Percentiles rank a stretch among this genome's conserved stretches.
These are phyloP conservation scores for Marmota flaviventris DNA, from an alignment of 2,113 vertebrate species.

Conservation along the genomic window DNA sequence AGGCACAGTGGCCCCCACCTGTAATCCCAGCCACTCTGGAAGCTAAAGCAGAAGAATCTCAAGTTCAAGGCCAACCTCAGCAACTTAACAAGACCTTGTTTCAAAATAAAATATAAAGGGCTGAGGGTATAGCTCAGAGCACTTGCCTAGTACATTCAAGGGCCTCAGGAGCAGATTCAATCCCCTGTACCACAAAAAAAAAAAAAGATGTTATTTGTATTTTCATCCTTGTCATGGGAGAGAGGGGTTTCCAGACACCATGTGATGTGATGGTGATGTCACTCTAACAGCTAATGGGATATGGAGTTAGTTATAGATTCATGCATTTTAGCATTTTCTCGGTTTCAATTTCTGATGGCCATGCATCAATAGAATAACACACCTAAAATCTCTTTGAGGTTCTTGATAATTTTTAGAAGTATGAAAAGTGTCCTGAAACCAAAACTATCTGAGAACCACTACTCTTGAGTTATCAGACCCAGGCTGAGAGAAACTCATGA, in stretches of 20 bases:
- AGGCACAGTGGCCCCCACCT: not conserved
- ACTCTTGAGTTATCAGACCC: conserved; percentile 41
- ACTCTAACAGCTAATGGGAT: not conserved
- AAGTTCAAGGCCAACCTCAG: not conserved
- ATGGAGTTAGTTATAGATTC: not conserved
- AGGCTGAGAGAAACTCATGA: not conserved
- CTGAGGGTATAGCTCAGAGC: not conserved
- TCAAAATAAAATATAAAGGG: not conserved
- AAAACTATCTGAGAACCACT: not conserved
- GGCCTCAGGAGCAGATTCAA: not conserved
- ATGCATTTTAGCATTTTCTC: not conserved
- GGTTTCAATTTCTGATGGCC: not conserved
- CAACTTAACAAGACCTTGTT: not conserved
- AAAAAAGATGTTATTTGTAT: not conserved
- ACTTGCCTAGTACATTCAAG: too few relatives aligned
- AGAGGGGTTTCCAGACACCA: not conserved
- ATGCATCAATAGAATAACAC: not conserved
- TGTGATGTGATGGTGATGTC: not conserved
- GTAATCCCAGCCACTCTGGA: not conserved
- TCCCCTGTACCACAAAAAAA: not conserved
- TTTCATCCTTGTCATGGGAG: not conserved
- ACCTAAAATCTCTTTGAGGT: not conserved
- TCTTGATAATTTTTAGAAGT: not conserved
- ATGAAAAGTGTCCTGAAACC: not conserved
- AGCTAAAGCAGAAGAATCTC: not conserved